Evolutionary conservation across 2,888 invertebrate species (phyloP).

Genomic region (Nephrotoma appendiculata): DNA sequence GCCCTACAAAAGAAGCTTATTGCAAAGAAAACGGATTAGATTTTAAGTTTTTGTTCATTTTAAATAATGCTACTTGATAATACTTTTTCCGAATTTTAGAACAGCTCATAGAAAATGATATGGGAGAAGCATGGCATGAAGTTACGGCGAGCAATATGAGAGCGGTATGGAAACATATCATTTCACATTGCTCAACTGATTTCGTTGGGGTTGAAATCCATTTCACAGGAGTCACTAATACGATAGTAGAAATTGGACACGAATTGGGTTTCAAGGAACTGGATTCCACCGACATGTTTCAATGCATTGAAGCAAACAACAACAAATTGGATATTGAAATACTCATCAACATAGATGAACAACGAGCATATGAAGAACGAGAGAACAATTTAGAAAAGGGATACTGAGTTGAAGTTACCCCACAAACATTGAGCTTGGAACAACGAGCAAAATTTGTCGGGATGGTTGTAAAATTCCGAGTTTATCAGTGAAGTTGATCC

Average conservation of each 20-base stretch:
- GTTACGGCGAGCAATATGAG: background rate
- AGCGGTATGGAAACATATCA: background rate
- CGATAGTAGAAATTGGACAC: background rate
- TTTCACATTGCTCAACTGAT: background rate
- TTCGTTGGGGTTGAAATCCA: background rate
- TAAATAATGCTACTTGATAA: background rate
- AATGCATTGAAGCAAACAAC: background rate
- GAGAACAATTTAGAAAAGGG: background rate
- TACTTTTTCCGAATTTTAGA: background rate
- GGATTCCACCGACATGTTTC: background rate
- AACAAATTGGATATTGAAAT: background rate
- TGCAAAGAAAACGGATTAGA: too few species aligned
- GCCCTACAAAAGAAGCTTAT: too few species aligned
- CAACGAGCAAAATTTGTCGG: background rate
- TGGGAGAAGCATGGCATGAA: background rate
- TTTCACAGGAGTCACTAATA: background rate
- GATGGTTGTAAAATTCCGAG: background rate
- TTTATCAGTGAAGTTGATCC: background rate
- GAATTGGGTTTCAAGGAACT: background rate
- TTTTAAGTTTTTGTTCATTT: too few species aligned
- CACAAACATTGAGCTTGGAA: background rate
- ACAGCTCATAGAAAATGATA: background rate
- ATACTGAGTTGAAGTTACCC: background rate
- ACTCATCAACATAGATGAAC: too few species aligned
- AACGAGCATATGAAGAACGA: too few species aligned